Evolutionary conservation across 2,888 invertebrate genomes (phyloP).

Genomic region (Polydrusus tereticollis): DNA sequence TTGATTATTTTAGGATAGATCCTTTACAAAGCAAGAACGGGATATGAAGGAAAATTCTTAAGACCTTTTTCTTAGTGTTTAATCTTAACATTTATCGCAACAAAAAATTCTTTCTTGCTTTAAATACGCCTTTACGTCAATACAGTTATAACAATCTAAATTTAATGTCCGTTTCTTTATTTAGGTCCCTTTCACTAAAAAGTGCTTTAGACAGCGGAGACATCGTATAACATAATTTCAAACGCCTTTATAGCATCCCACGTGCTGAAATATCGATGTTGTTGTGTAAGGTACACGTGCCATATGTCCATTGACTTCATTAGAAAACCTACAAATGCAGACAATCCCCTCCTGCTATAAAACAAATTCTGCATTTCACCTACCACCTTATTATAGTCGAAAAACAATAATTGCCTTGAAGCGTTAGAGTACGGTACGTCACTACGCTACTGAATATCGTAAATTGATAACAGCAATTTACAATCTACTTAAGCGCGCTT

Average conservation of each 20-base stretch:
- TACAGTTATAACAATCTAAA: too few relatives aligned
- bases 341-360: too few relatives aligned
- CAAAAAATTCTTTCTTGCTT: too few relatives aligned
- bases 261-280: not conserved
- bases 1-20: too few relatives aligned
- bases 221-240: constrained; percentile 7
- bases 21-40: too few relatives aligned
- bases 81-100: too few relatives aligned
- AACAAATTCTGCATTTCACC: not conserved
- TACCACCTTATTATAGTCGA: not conserved
- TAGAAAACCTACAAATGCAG: too few relatives aligned
- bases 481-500: constrained; percentile 2
- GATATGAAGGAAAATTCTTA: too few relatives aligned
- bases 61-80: too few relatives aligned
- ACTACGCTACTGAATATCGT: constrained; percentile 19
- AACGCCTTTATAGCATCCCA: constrained; percentile 20
- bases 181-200: constrained; percentile 30
- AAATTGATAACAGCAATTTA: constrained; percentile 18
- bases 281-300: too few relatives aligned
- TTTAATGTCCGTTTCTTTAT: not conserved
- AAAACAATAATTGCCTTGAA: not conserved
- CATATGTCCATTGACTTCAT: not conserved
- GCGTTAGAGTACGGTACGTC: not conserved
- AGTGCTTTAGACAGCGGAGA: constrained; percentile 8
- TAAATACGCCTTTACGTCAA: too few relatives aligned